A percentile compares a stretch with the other conserved stretches of the same genome.
Evolutionary conservation across 1,140 invertebrate species (phyloP).

Genomic region (Orius insidiosus): DNA sequence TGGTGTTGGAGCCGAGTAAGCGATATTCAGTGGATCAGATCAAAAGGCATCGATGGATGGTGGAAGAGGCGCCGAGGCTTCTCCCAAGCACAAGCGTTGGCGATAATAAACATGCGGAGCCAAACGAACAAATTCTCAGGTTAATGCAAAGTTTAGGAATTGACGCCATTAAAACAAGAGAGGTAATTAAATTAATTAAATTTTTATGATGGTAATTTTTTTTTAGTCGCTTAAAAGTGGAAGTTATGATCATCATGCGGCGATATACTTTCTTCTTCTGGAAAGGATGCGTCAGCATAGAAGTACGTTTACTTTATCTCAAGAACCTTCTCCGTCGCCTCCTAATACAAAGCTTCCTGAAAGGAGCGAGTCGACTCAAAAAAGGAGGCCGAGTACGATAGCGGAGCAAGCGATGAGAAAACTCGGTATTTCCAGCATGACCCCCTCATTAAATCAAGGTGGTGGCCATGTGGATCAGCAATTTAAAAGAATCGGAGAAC

Average conservation of each 20-base stretch:
- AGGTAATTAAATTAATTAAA: slow-evolving; percentile 30
- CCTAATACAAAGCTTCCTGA: slow-evolving; percentile 8
- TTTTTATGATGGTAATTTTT: slow-evolving; percentile 11
- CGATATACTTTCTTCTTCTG: slow-evolving; percentile 81
- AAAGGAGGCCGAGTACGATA: slow-evolving; percentile 48
- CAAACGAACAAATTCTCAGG: slow-evolving; percentile 81
- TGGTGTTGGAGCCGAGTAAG: slow-evolving; percentile 73
- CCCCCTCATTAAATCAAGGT: slow-evolving; percentile 4
- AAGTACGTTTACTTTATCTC: slow-evolving; percentile 24
- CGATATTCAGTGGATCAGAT: slow-evolving; percentile 70
- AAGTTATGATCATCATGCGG: slow-evolving; percentile 87
- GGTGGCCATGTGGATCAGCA: not conserved
- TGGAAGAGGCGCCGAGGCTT: slow-evolving; percentile 29
- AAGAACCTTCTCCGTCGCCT: slow-evolving; percentile 21
- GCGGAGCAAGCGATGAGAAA: slow-evolving; percentile 54
- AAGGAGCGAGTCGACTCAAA: slow-evolving; percentile 22
- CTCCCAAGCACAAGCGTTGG: slow-evolving; percentile 21
- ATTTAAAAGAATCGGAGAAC: slow-evolving; percentile 1
- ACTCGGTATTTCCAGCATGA: slow-evolving; percentile 23
- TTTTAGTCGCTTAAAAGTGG: slow-evolving; percentile 64
- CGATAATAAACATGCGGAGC: slow-evolving; percentile 32
- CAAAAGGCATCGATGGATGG: slow-evolving; percentile 74
- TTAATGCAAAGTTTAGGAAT: slow-evolving; percentile 90
- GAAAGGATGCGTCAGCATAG: slow-evolving; percentile 51
- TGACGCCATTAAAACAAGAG: slow-evolving; percentile 68